These are phyloP conservation scores for Neopelma chrysocephalum DNA, from an alignment of 2,797 vertebrate species.

Conservation along the genomic window DNA sequence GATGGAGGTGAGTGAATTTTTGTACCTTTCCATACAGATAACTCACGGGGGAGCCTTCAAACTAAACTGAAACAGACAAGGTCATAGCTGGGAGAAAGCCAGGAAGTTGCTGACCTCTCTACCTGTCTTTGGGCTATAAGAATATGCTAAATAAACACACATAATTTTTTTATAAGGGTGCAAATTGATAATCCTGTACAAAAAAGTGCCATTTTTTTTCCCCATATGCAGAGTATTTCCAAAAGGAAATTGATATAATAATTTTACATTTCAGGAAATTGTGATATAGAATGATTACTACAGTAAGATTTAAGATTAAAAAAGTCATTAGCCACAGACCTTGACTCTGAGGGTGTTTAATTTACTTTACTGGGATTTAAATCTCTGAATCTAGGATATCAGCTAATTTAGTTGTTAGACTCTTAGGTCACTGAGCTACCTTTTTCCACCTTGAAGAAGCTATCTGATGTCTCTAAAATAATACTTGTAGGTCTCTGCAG, in stretches of 20 bases:
- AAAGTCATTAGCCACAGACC: slow-evolving; percentile 16
- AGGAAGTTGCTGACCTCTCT: neutral
- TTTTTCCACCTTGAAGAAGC: neutral
- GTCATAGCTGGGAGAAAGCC: neutral
- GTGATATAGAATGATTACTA: neutral
- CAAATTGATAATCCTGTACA: neutral
- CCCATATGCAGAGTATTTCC: neutral
- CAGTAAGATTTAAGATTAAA: neutral
- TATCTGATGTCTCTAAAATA: slow-evolving; percentile 3
- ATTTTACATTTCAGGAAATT: neutral
- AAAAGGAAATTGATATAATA: neutral
- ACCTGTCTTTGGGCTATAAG: neutral
- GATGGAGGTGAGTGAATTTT: neutral
- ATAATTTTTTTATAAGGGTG: neutral
- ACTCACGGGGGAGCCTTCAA: neutral
- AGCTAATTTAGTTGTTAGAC: neutral
- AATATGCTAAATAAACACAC: neutral
- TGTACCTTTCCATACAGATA: neutral
- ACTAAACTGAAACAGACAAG: neutral
- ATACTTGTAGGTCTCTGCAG: neutral
- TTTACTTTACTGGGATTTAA: slow-evolving; percentile 7
- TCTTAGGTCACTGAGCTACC: neutral
- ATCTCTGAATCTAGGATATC: neutral
- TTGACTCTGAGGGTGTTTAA: neutral
- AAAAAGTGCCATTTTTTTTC: neutral